Evolutionary conservation across 2,888 invertebrate genomes (phyloP).

Genomic region (Drosophila mayaguana): DNA sequence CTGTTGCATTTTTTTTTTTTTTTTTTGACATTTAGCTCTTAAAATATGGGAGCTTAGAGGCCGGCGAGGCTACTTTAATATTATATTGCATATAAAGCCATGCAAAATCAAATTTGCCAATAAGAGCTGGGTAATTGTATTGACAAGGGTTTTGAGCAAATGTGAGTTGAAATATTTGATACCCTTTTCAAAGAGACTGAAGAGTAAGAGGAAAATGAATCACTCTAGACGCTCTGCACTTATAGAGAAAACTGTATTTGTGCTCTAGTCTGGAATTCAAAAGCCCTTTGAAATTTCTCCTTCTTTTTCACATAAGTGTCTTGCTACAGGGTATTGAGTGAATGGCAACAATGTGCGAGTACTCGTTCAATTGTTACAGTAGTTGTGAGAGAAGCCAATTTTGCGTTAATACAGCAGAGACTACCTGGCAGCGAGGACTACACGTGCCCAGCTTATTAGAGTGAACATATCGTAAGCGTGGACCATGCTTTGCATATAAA

Average conservation of each 20-base stretch:
- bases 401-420: conserved; percentile 47
- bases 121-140: conserved; percentile 17
- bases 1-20: conserved; percentile 29
- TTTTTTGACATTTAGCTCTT: conserved; percentile 19
- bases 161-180: conserved; percentile 10
- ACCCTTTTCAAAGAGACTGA: not conserved
- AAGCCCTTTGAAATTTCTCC: not conserved
- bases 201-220: not conserved
- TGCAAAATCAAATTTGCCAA: conserved; percentile 20
- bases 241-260: no score
- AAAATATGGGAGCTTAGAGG: conserved; percentile 19
- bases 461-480: conserved; percentile 61
- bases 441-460: conserved; percentile 70
- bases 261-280: no score
- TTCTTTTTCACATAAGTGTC: not conserved
- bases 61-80: not conserved
- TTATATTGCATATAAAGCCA: conserved; percentile 12
- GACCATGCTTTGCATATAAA: conserved; percentile 77
- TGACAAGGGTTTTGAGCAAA: conserved; percentile 6
- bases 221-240: fast-evolving
- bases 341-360: not conserved
- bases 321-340: not conserved
- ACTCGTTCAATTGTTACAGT: conserved; percentile 22
- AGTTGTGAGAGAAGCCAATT: conserved; percentile 42
- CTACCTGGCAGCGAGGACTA: conserved; percentile 47